Evolutionary conservation across 2,797 vertebrate genomes (phyloP), one percentile per base, ranked within the genome.

Genomic region (Podarcis lilfordi): DNA sequence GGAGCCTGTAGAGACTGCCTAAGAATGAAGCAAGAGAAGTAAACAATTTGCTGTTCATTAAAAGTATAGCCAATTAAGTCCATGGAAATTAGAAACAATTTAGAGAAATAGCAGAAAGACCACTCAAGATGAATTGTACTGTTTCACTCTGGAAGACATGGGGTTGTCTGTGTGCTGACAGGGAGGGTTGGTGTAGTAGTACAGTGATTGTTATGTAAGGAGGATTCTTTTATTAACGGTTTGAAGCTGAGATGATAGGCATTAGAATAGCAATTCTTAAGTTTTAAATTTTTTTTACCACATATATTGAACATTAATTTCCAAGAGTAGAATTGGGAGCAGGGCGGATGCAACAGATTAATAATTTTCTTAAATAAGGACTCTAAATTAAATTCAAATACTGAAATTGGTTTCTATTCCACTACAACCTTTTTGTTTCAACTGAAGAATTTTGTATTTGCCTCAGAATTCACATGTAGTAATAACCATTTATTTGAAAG

Each of bases 11-110:
- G 32, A 72, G 45, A 71, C 43, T 80, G 80, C 66, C 45, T 43
- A 81, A 81, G 61, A 86, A 29, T 27, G 40, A 40, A 50, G 15
- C 21, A 50, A 69, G 9, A 40, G 45, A 81, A 74, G 43, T 32
- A 86, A 86, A 85, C 37, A 77, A 79, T 79, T 86, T 68, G 29
- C 25, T 59, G 66, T 71, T 86, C 77, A 80, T 86, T 86, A 80
- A 80, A 80, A 72, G 6, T 37, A 68, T 79, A 55, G 23, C 66
- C 85, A 55, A 86, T 86, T 71, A 86, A 80, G 66, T 21, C 7
- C 50, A n/a, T 69, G 40, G 43, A 86, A 78, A 71, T 71, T 29
- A 71, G 21, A 66, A n/a, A 37, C 43, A 79, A 69, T 79, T 86
- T 79, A 37, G n/a, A 80, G 85, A 71, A 86, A 79, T 19, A 79